A percentile compares a stretch with the other conserved stretches of the same genome.
Conservation (phyloP, 2,797 vertebrate genomes). For the Rhynchotus rufescens region DNA sequence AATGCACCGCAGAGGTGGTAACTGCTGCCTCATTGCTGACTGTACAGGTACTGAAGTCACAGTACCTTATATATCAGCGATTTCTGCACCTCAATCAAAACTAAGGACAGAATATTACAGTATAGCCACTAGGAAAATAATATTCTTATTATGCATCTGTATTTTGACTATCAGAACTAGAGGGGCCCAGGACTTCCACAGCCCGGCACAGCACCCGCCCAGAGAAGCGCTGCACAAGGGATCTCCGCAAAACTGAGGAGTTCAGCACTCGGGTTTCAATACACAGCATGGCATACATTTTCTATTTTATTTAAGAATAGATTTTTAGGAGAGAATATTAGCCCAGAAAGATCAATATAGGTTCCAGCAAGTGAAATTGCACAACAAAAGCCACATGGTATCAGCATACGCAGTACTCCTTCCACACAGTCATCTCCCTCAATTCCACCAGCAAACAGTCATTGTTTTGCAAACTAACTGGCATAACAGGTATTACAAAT, state of each 20-base stretch:
- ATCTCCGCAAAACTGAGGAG: not conserved
- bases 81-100: not conserved
- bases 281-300: not conserved
- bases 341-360: not conserved
- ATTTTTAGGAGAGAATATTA: not conserved
- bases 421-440: not conserved
- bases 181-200: not conserved
- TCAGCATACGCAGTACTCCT: not conserved
- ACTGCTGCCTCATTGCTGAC: not conserved
- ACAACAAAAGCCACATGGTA: not conserved
- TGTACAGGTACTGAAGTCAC: not conserved
- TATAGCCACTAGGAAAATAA: not conserved
- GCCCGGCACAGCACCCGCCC: not conserved
- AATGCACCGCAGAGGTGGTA: not conserved
- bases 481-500: not conserved
- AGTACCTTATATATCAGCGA: not conserved
- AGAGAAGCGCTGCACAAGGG: not conserved
- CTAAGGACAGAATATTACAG: not conserved
- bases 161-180: not conserved
- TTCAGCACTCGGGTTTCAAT: not conserved
- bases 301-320: not conserved
- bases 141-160: not conserved
- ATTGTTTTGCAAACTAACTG: conserved; percentile 1
- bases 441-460: conserved; percentile 3
- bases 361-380: not conserved